phyloP scores from a whole-genome alignment of 2,113 vertebrate species.

The Phainopepla nitens region DNA sequence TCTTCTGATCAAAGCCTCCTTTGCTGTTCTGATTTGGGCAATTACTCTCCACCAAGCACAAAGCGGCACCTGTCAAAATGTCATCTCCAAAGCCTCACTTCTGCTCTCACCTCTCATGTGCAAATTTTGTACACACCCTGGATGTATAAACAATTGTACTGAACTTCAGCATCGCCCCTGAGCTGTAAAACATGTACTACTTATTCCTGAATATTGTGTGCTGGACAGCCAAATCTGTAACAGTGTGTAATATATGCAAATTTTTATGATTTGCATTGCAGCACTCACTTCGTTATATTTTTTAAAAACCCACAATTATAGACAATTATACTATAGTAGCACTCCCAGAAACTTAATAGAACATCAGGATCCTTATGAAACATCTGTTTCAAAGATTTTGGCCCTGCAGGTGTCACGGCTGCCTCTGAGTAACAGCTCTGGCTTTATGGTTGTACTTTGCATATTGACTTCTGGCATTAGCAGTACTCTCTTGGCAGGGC shows the following conservation, averaged over 20 bases:
- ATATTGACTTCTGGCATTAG: not conserved
- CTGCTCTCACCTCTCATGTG: not conserved
- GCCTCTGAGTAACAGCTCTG: not conserved
- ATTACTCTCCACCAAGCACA: not conserved
- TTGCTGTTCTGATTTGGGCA: not conserved
- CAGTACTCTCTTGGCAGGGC: not conserved
- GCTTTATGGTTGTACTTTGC: not conserved
- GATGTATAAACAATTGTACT: not conserved
- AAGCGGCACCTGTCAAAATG: not conserved
- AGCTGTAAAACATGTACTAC: not conserved
- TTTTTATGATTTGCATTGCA: not conserved
- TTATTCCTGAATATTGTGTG: not conserved
- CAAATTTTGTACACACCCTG: accelerated
- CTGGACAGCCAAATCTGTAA: not conserved
- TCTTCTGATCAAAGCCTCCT: not conserved
- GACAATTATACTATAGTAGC: not conserved
- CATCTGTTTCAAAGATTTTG: not conserved
- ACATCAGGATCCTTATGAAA: not conserved
- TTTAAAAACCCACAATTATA: not conserved
- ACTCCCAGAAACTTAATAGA: not conserved
- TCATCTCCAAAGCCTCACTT: not conserved
- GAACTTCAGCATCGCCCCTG: not conserved
- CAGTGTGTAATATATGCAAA: not conserved
- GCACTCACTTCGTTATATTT: not conserved
- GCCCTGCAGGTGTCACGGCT: not conserved